A percentile compares a stretch with the other conserved stretches of the same genome.
phyloP scores from a whole-genome alignment of 1,140 invertebrate genomes.

The Tribolium madens region DNA sequence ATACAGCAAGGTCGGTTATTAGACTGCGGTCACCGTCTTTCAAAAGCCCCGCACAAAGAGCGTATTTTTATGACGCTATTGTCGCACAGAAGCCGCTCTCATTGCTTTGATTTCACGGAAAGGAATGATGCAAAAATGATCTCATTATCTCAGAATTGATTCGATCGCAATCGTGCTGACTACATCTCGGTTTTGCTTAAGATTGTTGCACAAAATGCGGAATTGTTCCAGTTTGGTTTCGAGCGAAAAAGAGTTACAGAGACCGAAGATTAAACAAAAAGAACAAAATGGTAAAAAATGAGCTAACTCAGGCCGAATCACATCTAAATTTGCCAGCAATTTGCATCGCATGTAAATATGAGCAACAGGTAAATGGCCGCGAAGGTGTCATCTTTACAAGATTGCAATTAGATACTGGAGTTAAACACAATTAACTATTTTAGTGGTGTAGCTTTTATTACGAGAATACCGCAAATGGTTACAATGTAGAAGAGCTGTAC shows the following conservation, averaged over 20 bases:
- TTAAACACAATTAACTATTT: too few species aligned
- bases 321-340: background rate
- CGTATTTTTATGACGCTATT: background rate
- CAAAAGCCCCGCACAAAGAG: background rate
- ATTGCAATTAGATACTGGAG: too few species aligned
- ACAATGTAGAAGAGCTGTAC: too few species aligned
- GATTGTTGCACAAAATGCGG: conserved; percentile 23
- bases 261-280: background rate
- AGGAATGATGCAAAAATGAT: conserved; percentile 45
- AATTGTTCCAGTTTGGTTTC: conserved; percentile 32
- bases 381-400: too few species aligned
- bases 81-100: background rate
- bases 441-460: too few species aligned
- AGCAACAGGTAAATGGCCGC: background rate
- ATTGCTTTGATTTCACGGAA: conserved; percentile 9
- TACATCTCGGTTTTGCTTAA: conserved; percentile 18
- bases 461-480: too few species aligned
- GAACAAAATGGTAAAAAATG: background rate
- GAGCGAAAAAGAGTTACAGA: background rate
- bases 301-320: background rate
- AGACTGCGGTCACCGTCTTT: conserved; percentile 18
- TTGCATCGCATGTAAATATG: background rate
- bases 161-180: conserved; percentile 43
- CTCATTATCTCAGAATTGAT: conserved; percentile 46
- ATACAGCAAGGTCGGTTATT: conserved; percentile 49